Conservation (phyloP, 2,113 vertebrate species). For the Pelmatolapia mariae region DNA sequence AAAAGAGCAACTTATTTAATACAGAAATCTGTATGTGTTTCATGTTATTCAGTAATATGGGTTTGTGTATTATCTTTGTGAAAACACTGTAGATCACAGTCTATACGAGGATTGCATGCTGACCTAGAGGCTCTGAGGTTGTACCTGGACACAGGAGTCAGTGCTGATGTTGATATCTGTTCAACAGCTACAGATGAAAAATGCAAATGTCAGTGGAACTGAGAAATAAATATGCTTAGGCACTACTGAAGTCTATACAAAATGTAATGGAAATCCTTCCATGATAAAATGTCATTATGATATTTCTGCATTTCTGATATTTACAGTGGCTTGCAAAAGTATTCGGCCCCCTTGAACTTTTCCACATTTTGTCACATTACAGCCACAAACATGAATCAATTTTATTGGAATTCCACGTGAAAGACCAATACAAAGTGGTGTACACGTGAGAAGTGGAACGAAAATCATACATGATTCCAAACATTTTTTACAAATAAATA, state of each 20-base stretch:
- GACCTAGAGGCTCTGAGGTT: neutral
- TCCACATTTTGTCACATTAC: too few relatives aligned
- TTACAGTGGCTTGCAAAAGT: too few relatives aligned
- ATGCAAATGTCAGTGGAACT: neutral
- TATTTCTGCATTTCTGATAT: too few relatives aligned
- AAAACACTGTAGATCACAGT: neutral
- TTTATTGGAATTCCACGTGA: too few relatives aligned
- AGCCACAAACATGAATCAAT: too few relatives aligned
- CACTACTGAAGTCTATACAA: neutral
- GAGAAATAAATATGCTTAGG: accelerated
- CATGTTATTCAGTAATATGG: neutral
- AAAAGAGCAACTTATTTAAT: neutral
- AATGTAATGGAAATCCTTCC: accelerated
- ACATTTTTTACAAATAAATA: too few relatives aligned
- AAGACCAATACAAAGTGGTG: too few relatives aligned
- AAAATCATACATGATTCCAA: too few relatives aligned
- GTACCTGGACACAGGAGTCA: neutral
- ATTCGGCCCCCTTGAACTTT: too few relatives aligned
- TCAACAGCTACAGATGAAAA: neutral
- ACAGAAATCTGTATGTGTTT: neutral
- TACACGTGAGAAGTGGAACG: too few relatives aligned
- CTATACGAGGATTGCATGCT: neutral
- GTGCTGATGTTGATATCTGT: neutral
- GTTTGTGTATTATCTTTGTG: accelerated
- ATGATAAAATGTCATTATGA: neutral